Evolutionary conservation across 2,113 vertebrate species (phyloP), one percentile per base, ranked within the genome.

Genomic region (Oncorhynchus tshawytscha): DNA sequence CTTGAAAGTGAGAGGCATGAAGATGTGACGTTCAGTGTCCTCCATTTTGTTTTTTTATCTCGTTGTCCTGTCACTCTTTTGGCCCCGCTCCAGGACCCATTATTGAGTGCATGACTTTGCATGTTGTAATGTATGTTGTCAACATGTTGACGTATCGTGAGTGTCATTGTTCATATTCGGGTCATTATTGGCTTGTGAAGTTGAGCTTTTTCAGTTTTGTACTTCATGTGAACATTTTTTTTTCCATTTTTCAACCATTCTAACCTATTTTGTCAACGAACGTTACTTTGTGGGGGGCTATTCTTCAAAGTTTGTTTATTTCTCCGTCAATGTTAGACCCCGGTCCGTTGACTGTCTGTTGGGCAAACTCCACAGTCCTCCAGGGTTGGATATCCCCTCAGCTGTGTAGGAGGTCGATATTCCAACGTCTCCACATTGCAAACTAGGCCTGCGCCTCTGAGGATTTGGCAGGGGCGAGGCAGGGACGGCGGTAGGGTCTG

Each of bases 1-100:
- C 75, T 78, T 70, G 75, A 83, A 67, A 79, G 89, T 84, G 83
- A 91, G 87, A 83, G 74, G 82, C 76, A 64, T 69, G 0, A 2
- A 78, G 67, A 54, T 79, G 77, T 70, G 66, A 85, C 78, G 81
- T 69, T 81, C 72, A 78, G 25, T 60, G 34, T 74, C 45, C 5
- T 68, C 66, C 68, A 15, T 62, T 20, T 57, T 66, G 39, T 84
- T 68, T 62, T 20, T 20, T 76, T 34, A 75, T 29, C 18, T 76
- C 71, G 66, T 45, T 18, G 65, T 54, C 51, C 49, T 12, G 12
- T 3, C 49, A 51, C 49, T 4, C 12, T 51, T 3, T 60, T 20
- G 70, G 2, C 5, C 1, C 34, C 20, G 45, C 11, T 16, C 5
- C 22, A 0, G 57, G 74, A 75, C 71, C 79, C 74, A 74, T 15